These are phyloP conservation scores for Lucilia cuprina DNA, from an alignment of 1,140 invertebrate species.

Conservation along the genomic window DNA sequence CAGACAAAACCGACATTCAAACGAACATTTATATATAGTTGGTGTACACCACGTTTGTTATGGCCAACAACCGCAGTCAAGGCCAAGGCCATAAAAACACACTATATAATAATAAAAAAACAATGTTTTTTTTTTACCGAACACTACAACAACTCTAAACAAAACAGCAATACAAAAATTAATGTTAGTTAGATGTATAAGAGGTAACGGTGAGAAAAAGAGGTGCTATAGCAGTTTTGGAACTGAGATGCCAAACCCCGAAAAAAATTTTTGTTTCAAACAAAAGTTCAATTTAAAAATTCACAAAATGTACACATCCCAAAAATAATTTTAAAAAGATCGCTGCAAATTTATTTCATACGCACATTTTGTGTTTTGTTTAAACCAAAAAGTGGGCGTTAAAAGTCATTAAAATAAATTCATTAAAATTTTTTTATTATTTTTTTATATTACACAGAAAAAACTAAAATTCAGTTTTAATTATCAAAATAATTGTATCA, in stretches of 20 bases:
- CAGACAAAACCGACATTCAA: too few relatives aligned
- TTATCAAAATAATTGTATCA: too few relatives aligned
- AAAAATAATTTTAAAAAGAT: background rate
- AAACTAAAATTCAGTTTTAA: too few relatives aligned
- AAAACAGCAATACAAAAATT: background rate
- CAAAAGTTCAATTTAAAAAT: background rate
- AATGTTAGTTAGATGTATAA: background rate
- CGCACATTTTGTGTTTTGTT: background rate
- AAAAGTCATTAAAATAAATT: background rate
- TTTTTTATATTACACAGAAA: too few relatives aligned
- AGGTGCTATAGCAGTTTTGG: background rate
- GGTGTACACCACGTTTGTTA: conserved; percentile 15
- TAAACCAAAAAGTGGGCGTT: background rate
- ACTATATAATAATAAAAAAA: background rate
- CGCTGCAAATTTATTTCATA: background rate
- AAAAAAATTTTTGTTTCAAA: background rate
- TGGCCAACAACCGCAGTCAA: conserved; percentile 31
- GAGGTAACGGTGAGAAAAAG: background rate
- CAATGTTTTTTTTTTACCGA: background rate
- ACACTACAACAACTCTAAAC: background rate
- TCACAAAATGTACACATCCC: too few relatives aligned
- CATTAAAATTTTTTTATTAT: background rate
- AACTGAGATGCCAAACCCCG: background rate
- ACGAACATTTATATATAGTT: background rate
- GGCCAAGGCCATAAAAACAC: conserved; percentile 26